Evolutionary conservation across 2,888 invertebrate species (phyloP).

Genomic region (Ichneumoninae sp.): DNA sequence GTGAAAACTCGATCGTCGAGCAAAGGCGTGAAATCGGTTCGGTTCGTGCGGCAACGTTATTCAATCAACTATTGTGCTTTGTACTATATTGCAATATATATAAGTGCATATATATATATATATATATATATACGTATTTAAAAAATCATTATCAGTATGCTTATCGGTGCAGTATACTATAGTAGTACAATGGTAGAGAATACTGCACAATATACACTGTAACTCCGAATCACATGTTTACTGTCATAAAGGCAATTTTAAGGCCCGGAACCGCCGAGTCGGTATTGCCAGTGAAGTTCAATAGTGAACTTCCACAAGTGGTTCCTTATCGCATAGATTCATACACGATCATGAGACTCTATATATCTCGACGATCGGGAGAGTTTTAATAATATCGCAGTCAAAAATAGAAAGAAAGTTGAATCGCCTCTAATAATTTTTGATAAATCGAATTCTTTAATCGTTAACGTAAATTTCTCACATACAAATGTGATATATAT

Average conservation of each 20-base stretch:
- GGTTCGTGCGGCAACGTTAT: neutral
- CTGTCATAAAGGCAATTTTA: too few species aligned
- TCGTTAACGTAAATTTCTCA: neutral
- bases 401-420: neutral
- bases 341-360: neutral
- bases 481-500: slow-evolving; percentile 9
- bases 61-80: neutral
- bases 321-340: neutral
- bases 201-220: too few species aligned
- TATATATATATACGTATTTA: too few species aligned
- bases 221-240: too few species aligned
- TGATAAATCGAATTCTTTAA: neutral
- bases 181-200: too few species aligned
- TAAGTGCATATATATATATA: neutral
- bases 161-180: neutral
- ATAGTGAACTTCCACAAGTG: neutral
- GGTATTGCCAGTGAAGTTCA: neutral
- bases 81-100: neutral
- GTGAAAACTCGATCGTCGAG: neutral
- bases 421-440: neutral
- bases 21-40: neutral
- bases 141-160: neutral
- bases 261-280: neutral
- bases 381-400: neutral
- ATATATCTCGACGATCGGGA: neutral